A percentile compares a stretch with the other conserved stretches of the same genome.
Conservation (phyloP, 2,888 invertebrate genomes). For the Lordiphosa andalusiaca region DNA sequence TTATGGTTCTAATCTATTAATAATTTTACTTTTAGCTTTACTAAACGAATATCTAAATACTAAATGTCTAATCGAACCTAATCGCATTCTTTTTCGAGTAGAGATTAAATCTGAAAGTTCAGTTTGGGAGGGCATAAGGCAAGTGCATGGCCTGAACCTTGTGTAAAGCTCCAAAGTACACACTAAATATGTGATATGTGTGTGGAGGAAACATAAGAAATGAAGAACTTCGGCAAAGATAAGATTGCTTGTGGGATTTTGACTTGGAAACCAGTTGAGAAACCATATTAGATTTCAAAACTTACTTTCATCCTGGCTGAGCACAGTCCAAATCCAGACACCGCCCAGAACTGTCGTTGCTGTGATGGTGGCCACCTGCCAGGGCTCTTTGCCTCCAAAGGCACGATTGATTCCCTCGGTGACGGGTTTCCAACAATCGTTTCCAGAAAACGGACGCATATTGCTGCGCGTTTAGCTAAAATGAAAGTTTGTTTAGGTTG, state of each 20-base stretch:
- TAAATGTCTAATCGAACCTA: slow-evolving; percentile 8
- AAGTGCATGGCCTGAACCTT: slow-evolving; percentile 6
- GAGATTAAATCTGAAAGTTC: slow-evolving; percentile 6
- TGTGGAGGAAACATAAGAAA: neutral
- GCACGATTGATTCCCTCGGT: slow-evolving; percentile 82
- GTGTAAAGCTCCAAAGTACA: slow-evolving; percentile 2
- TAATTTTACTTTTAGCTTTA: slow-evolving; percentile 7
- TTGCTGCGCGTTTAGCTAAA: slow-evolving; percentile 33
- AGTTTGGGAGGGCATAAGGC: slow-evolving; percentile 2
- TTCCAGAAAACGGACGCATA: slow-evolving; percentile 68
- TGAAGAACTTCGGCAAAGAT: slow-evolving; percentile 18
- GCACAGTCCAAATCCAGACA: slow-evolving; percentile 88
- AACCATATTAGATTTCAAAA: slow-evolving; percentile 26
- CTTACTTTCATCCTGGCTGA: slow-evolving; percentile 87
- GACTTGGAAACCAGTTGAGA: neutral
- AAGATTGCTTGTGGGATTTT: slow-evolving; percentile 39
- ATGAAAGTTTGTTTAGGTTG: slow-evolving; percentile 24
- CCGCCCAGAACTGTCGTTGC: slow-evolving; percentile 86
- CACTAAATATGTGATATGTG: neutral
- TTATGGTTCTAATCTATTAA: slow-evolving; percentile 13
- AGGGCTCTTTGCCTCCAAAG: slow-evolving; percentile 87
- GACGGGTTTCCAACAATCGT: slow-evolving; percentile 72
- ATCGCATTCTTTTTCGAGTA: neutral
- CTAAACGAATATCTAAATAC: slow-evolving; percentile 10
- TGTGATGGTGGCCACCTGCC: slow-evolving; percentile 90